Conservation (phyloP, 2,888 invertebrate species). For the Buathra laborator region DNA sequence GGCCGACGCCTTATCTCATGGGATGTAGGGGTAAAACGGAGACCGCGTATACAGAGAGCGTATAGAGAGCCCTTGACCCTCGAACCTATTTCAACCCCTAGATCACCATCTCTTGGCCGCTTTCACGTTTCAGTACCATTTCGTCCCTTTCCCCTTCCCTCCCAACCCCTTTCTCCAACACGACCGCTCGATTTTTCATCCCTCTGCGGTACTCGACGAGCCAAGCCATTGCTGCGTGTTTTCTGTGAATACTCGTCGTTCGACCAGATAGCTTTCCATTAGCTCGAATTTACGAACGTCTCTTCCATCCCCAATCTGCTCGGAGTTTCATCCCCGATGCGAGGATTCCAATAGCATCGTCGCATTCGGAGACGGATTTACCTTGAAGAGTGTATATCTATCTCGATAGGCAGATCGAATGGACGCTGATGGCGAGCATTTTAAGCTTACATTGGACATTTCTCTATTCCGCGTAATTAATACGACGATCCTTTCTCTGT, state of each 20-base stretch:
- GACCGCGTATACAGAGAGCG: slow-evolving; percentile 18
- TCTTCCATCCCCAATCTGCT: neutral
- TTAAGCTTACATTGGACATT: neutral
- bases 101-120: slow-evolving; percentile 35
- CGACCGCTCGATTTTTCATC: slow-evolving; percentile 60
- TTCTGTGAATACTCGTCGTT: slow-evolving; percentile 51
- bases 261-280: slow-evolving; percentile 53
- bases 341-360: slow-evolving; percentile 10
- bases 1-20: slow-evolving; percentile 63
- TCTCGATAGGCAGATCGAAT: neutral
- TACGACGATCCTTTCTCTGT: neutral
- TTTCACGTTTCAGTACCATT: slow-evolving; percentile 30
- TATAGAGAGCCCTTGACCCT: slow-evolving; percentile 31
- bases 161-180: too few species aligned
- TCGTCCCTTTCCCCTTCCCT: slow-evolving; percentile 25
- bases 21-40: neutral
- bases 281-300: slow-evolving; percentile 45
- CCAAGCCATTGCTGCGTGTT: slow-evolving; percentile 26
- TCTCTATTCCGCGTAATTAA: neutral
- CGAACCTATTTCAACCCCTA: slow-evolving; percentile 48
- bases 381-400: neutral
- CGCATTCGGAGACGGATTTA: slow-evolving; percentile 17
- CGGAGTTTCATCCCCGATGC: neutral
- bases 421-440: neutral
- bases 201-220: neutral